Evolutionary conservation across 2,888 invertebrate genomes (phyloP), one percentile per base, ranked within the genome.

Genomic region (Octonoba sinensis): DNA sequence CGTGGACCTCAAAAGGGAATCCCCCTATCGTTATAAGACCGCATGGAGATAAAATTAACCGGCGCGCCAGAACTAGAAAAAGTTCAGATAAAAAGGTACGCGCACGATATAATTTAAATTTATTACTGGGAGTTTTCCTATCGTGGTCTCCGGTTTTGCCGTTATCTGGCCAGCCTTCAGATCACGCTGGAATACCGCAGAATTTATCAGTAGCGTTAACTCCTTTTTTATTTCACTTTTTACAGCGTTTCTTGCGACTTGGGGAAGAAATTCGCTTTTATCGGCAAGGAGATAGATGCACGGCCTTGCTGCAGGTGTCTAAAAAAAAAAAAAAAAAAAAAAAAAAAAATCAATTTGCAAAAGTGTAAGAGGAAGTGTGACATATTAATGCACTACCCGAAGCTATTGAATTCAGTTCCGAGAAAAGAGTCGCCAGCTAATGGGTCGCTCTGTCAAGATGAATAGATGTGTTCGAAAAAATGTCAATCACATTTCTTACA

Each of bases 81-180:
- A 62, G 67, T 75, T 65, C 49, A 36, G 74, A 75, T 65, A 82
- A 74, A 82, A 82, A 73, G 79, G 73, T 74, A 65, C 49, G 74
- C 57, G 57, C 60, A 64, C 81, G 74, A 82, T 64, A 82, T 74
- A 82, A 82, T 82, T 82, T 82, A 74, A 82, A 82, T 82, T 82
- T 82, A 82, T 82, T 82, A 82, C 81, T 64, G 67, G 73, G 79
- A n/a, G 73, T 73, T 66, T 79, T 67, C 73, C 59, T 79, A 79
- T 79, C 79, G 60, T 72, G 56, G 79, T 67, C 60, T 78, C 62
- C 59, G 71, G 67, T 72, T 66, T 36, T 60, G 54, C 73, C 69
- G 73, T 79, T 79, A 79, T 79, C 79, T 79, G 49, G 49, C 46
- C 70, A 49, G 46, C 59, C 78, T 65, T 59, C 70, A 71, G 60